Evolutionary conservation across 92 coral and sea anemone genomes (phyloP), one percentile per base, ranked within the genome.

Genomic region (Phenganax subtilis): DNA sequence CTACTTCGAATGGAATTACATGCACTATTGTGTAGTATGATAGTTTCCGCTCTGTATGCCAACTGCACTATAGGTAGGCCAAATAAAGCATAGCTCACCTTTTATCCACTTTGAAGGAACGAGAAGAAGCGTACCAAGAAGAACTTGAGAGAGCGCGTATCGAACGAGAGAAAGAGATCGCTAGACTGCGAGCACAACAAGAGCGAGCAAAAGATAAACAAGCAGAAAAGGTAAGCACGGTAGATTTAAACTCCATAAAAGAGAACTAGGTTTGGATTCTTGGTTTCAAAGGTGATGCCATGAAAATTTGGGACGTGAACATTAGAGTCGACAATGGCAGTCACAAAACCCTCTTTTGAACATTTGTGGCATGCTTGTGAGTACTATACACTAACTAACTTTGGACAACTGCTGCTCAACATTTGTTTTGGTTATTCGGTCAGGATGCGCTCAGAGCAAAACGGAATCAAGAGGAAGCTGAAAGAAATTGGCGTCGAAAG

Each of bases 171-270:
- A 92, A 92, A 76, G 99, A 96, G 81, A 96, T 96, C 71, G 99
- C 99, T 12, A 88, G 99, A 12, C 89, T 96, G 12, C 88, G 99
- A 62, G 99, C 99, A 6, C 91, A 87, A 71, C 99, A 96, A 66
- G 99, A 96, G 57, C 88, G 99, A 77, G 99, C 99, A 7, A 96
- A 96, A 75, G 99, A 96, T 80, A 93, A 92, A 65, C 99, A 92
- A 72, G 99, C 99, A 30, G 99, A 96, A 54, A 96, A 89, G 88
- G 94, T 90, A 51, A 47, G 82, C 9, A 44, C 11, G 10, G 14
- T 37, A 5, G 47, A 37, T 1, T 37, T 37, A 37, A 37, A 37
- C 47, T 37, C 3, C 47, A 37, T 37, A 37, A 37, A 37, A 37
- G 3, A 37, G 47, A 37, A 37, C 47, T 37, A 5, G 47, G 47